Percentiles rank a stretch among this genome's conserved stretches.
Conservation (phyloP, 1,140 invertebrate species). For the Drosophila mayri region DNA sequence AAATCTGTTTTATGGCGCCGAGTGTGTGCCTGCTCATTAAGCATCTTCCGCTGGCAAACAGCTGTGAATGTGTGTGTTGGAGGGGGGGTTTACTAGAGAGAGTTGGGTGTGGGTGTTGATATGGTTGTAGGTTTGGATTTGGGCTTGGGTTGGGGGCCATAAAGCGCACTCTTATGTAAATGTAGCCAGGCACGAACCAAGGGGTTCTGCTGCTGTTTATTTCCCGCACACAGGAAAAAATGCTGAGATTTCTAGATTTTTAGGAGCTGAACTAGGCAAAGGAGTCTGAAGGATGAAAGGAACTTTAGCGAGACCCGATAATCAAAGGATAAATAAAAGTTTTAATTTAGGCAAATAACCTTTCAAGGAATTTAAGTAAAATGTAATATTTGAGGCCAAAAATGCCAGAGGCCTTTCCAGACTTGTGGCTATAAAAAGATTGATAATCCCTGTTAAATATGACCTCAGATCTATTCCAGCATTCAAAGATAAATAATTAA, state of each 20-base stretch:
- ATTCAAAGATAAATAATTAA: not conserved
- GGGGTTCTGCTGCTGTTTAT: slow-evolving; percentile 39
- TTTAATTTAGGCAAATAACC: too few relatives aligned
- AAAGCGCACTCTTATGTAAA: slow-evolving; percentile 78
- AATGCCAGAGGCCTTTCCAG: not conserved
- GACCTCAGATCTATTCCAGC: not conserved
- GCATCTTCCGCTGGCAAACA: slow-evolving; percentile 67
- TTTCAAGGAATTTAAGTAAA: not conserved
- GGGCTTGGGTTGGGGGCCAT: slow-evolving; percentile 25
- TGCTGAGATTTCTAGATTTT: not conserved
- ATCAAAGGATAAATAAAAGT: not conserved
- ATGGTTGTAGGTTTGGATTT: not conserved
- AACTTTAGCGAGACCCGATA: not conserved
- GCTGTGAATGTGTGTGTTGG: slow-evolving; percentile 30
- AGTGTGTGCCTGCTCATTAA: slow-evolving; percentile 73
- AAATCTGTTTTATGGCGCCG: slow-evolving; percentile 70
- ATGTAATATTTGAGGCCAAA: not conserved
- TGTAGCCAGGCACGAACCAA: slow-evolving; percentile 57
- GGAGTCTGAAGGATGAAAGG: not conserved
- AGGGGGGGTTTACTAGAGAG: not conserved
- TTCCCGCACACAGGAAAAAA: slow-evolving; percentile 19
- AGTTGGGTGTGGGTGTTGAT: slow-evolving; percentile 17
- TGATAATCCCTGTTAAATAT: too few relatives aligned
- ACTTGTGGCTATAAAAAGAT: not conserved
- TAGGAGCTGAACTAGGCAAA: too few relatives aligned